A percentile compares a stretch with the other conserved stretches of the same genome.
Evolutionary conservation across 1,140 invertebrate species (phyloP).

Genomic region (Aphelinus atriplicis): DNA sequence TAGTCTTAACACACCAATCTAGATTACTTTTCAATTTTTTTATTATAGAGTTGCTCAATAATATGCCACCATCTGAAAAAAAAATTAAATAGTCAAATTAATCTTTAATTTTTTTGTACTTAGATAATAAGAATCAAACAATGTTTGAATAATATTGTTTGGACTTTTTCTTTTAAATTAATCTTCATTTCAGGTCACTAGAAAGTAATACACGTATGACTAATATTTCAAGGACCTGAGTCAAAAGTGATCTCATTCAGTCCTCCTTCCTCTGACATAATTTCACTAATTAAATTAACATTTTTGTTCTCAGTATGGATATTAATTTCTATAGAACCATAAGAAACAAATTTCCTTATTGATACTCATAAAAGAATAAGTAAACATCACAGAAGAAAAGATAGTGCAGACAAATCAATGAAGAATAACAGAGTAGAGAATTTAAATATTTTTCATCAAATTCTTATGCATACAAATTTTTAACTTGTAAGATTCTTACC

Average conservation of each 20-base stretch:
- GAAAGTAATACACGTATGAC: too few species aligned
- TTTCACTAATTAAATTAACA: too few species aligned
- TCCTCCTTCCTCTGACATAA: too few species aligned
- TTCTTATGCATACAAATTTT: conserved; percentile 29
- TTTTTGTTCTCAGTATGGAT: too few species aligned
- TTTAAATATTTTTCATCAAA: background rate
- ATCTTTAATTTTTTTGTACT: too few species aligned
- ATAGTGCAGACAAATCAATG: background rate
- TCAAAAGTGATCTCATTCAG: too few species aligned
- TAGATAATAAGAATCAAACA: too few species aligned
- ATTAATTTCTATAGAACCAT: background rate
- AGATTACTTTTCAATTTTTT: conserved; percentile 76
- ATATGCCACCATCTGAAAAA: conserved; percentile 75
- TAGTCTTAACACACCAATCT: conserved; percentile 88
- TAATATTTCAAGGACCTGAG: too few species aligned
- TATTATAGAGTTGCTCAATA: conserved; percentile 81
- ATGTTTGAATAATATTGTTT: too few species aligned
- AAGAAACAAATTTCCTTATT: conserved; percentile 3
- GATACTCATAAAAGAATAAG: conserved; percentile 13
- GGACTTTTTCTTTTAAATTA: too few species aligned
- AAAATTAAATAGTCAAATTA: background rate
- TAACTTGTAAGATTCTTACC: conserved; percentile 59
- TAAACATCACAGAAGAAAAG: background rate
- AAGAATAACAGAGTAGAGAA: background rate
- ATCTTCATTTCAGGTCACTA: too few species aligned